Base-by-base conservation (phyloP, 2,797 vertebrate genomes). In the Bovichtus diacanthus region DNA sequence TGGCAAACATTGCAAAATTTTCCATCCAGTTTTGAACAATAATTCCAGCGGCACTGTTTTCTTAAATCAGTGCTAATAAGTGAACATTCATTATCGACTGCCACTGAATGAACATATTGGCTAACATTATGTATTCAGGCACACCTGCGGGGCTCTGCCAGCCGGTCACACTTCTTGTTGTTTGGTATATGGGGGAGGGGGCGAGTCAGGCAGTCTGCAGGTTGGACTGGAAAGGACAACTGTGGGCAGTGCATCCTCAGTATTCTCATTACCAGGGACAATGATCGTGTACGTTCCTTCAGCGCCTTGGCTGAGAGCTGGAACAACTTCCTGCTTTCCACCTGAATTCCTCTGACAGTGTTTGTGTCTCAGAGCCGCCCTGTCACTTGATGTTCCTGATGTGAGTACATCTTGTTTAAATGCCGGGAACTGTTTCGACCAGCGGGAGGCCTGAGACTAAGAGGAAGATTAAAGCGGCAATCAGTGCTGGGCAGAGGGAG, bases 401-500 rank as follows among this genome's bases (percentile, higher is more conserved):
- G 68, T 43, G 41, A 66, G 58, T 18, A 36, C 38, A 43, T 61
- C 44, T 64, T 75, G 56, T 86, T 82, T 74, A 62, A 81, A 68
- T 71, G 54, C 47, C 53, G 1, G 21, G 25, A 83, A 74, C 68
- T 39, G 53, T 76, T 85, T 70, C 13, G 9, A 71, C 62, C 41
- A 47, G 70, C 12, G 9, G 41, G 79, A 74, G 19, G 27, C 34
- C 74, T 54, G 68, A 70, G 76, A 74, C 66, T 70, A 63, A 83
- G 55, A 53, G 13, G 27, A 58, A 82, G 73, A 86, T 89, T 84
- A 80, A 65, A 78, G 73, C 23, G 7, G 69, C 41, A 82, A 81
- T 84, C 81, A 71, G 23, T 62, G 63, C 72, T 66, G 54, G 46
- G 44, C 62, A 49, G 49, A 67, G 23, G 25, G 66, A 74, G 29